Base-by-base conservation (phyloP, 2,113 vertebrate species). In the Callocephalon fimbriatum region DNA sequence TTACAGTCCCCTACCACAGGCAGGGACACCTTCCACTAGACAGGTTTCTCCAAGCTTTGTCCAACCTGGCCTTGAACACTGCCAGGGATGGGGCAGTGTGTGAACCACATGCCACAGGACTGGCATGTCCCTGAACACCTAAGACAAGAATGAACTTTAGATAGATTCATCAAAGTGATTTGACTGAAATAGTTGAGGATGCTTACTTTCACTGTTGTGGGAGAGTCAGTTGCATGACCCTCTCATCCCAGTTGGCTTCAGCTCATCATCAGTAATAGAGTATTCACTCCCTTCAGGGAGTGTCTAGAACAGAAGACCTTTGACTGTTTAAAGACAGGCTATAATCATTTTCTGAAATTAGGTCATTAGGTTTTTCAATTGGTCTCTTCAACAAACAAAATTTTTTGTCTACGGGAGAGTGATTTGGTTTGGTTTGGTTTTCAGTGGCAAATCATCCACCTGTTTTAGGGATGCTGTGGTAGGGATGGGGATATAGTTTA, bases 141-240 rank as follows among this genome's bases (percentile, higher is more conserved):
- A 61, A 82, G 31, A 44, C 8, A 72, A 37, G 27, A 70, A 58
- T 1, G 31, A 18, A 10, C 5, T 42, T n/a, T 25, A 42, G 40
- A 8, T 25, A 42, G 40, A 8, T 9, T 66, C 11, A 12, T 35
- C 15, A 35, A 71, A 20, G 18, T 20, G 35, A 40, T 44, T 62
- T 6, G 10, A 10, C 38, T n/a, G 54, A 40, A 88, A n/a, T 16
- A 59, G 31, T 20, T 0, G 2, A 38, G 42, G n/a, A 15, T 53
- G 31, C 44, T 70, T 73, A 37, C 19, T 71, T n/a, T 56, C 22
- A 8, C 18, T 51, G 45, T 8, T 42, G 12, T 18, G 79, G 21
- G 32, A 63, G 38, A 40, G 32, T 11, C 1, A 61, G 7, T 15
- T 38, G 19, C 8, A 2, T 4, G 3, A 3, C 15, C 12, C 27